Evolutionary conservation across 1,140 invertebrate genomes (phyloP).

Genomic region (Aphaenogaster floridana): DNA sequence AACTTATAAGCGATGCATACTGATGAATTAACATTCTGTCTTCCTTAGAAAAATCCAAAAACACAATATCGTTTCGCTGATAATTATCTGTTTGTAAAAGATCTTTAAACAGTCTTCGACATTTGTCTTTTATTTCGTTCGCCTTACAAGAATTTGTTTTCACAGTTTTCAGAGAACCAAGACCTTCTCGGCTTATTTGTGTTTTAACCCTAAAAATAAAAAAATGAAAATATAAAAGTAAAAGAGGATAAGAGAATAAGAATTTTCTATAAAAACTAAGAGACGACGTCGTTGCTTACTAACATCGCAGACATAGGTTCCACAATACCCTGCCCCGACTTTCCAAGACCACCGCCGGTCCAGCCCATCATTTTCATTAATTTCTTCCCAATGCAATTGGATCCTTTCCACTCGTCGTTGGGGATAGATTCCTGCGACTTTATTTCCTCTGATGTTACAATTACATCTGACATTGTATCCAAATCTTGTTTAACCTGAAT

Average conservation of each 20-base stretch:
- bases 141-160: constrained; percentile 79
- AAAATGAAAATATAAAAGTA: not conserved
- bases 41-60: constrained; percentile 91
- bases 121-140: constrained; percentile 83
- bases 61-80: constrained; percentile 88
- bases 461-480: constrained; percentile 36
- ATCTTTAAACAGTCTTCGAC: constrained; percentile 84
- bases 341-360: constrained; percentile 92
- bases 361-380: constrained; percentile 94
- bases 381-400: constrained; percentile 88
- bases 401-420: constrained; percentile 83
- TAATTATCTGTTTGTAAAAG: constrained; percentile 85
- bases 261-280: not conserved
- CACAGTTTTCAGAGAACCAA: constrained; percentile 68
- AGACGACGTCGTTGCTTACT: constrained; percentile 64
- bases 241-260: constrained; percentile 29
- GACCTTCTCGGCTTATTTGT: constrained; percentile 80
- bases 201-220: constrained; percentile 84
- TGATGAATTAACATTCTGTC: constrained; percentile 91
- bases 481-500: constrained; percentile 63
- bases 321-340: constrained; percentile 90
- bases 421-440: constrained; percentile 75
- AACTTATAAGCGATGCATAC: constrained; percentile 80
- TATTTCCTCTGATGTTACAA: constrained; percentile 49
- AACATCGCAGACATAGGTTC: constrained; percentile 88